A percentile compares a stretch with the other conserved stretches of the same genome.
phyloP scores from a whole-genome alignment of 2,888 invertebrate genomes.

The Mimumesa dahlbomi region DNA sequence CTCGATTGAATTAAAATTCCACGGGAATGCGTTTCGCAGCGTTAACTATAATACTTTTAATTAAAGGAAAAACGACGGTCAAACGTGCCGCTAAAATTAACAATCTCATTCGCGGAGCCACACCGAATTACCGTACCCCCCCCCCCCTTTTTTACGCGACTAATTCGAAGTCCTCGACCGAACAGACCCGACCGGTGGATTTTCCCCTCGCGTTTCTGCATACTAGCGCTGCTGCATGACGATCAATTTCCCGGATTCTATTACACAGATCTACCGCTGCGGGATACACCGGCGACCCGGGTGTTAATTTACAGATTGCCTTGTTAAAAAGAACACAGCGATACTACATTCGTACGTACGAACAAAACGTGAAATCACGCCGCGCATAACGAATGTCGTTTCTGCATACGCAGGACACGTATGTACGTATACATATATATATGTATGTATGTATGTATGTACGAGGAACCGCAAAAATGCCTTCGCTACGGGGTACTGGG shows the following conservation, averaged over 20 bases:
- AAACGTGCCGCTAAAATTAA: not conserved
- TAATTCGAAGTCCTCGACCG: too few relatives aligned
- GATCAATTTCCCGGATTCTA: conserved; percentile 13
- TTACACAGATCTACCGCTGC: too few relatives aligned
- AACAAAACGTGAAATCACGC: too few relatives aligned
- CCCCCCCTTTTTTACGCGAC: not conserved
- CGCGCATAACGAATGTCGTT: too few relatives aligned
- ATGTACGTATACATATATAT: too few relatives aligned
- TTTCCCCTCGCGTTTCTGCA: too few relatives aligned
- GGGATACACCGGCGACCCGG: not conserved
- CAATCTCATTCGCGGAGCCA: not conserved
- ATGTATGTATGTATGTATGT: too few relatives aligned
- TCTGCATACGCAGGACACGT: not conserved
- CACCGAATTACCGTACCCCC: not conserved
- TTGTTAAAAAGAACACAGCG: not conserved
- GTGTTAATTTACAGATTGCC: conserved; percentile 8
- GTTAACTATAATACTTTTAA: conserved; percentile 5
- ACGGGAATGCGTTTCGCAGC: not conserved
- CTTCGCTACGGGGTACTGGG: too few relatives aligned
- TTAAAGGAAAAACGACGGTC: conserved; percentile 9
- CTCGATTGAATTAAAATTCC: conserved; percentile 15
- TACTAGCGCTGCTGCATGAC: not conserved
- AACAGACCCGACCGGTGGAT: too few relatives aligned
- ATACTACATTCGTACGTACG: too few relatives aligned
- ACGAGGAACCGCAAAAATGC: too few relatives aligned